Base-by-base conservation (phyloP, 2,888 invertebrate species). In the Argynnis bischoffii region DNA sequence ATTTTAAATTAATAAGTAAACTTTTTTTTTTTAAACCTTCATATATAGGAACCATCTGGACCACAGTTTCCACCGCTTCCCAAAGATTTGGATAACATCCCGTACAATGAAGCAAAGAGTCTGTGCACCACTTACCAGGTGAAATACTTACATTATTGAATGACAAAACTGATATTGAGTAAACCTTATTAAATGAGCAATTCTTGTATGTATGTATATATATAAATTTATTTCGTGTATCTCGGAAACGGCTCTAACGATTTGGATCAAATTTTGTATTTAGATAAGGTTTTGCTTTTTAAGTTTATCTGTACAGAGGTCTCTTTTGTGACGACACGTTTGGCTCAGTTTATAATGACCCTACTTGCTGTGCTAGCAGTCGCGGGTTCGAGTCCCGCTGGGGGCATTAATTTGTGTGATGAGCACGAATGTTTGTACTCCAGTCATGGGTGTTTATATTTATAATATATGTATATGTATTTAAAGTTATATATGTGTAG, bases 71-170 rank as follows among this genome's bases (percentile, higher is more conserved):
- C 69, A 1, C 41, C 66, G 1, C 57, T 83, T n/a, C 85, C 86
- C 0, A 50, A 74, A 0, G 75, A 79, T 14, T 55, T 85, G 3
- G 84, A 86, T 11, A 72, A 75, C 2, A 64, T 91, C 14, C 80
- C 87, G 1, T 97, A 97, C 87, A 94, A 94, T 66, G 96, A 96
- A 74, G 96, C 95, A 0, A 97, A 97, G 81, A 94, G 77, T 87
- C 94, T 79, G 90, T 95, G 87, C 26, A 93, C 94, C 54, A 93
- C 94, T 74, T 97, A 97, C 82, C 95, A 96, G 94, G 97, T 96
- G 84, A 81, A 8, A 47, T n/a, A 48, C 15, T 13, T 47, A 18
- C 3, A 26, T 26, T 26, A 26, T 3, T 26, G 26, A 26, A 18
- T 18, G 2, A 18, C 18, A 1, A 26, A 5, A 4, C 26, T 26